Base-by-base conservation (phyloP, 2,888 invertebrate genomes). In the Platycheirus albimanus region DNA sequence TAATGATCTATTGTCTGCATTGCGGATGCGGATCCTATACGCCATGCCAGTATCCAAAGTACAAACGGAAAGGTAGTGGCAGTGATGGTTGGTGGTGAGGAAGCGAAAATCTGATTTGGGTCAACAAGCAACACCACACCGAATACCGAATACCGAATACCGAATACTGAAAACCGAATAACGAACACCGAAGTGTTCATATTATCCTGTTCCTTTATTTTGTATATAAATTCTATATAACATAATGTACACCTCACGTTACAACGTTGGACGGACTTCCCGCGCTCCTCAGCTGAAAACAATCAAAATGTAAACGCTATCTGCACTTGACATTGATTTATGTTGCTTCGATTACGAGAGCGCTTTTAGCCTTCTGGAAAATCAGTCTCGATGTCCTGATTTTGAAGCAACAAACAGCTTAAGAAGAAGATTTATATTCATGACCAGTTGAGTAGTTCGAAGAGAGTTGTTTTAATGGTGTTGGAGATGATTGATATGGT, bases 301-400 rank as follows among this genome's bases (percentile, higher is more conserved):
- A 77, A 83, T 83, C 81, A 81, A 81, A 81, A 63, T 81, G 83
- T 78, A 78, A 77, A 77, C 78, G 83, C 78, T 74, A 74, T 78
- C 83, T 83, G 83, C 72, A 58, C 78, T 83, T 78, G 83, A 83
- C 83, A 72, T 72, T 83, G 83, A 83, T 83, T 83, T 83, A 83
- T 83, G 83, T 78, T 38, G 49, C 78, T 83, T 83, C 83, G 78
- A 83, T 83, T 83, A 78, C 72, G 74, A 78, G 83, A 67, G 77
- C 63, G 63, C 72, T 78, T 77, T 66, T 54, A 77, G 76, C 70
- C 80, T 75, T 80, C 64, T 51, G 61, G 71, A 81, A 77, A 81
- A 77, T 81, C 71, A 77, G 81, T 81, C 77, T 76, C 67, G 71
- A 81, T 81, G 78, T 72, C 78, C 78, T 79, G 78, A 72, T 81